phyloP scores from a whole-genome alignment of 2,888 invertebrate species.

The Chrysolina americana region DNA sequence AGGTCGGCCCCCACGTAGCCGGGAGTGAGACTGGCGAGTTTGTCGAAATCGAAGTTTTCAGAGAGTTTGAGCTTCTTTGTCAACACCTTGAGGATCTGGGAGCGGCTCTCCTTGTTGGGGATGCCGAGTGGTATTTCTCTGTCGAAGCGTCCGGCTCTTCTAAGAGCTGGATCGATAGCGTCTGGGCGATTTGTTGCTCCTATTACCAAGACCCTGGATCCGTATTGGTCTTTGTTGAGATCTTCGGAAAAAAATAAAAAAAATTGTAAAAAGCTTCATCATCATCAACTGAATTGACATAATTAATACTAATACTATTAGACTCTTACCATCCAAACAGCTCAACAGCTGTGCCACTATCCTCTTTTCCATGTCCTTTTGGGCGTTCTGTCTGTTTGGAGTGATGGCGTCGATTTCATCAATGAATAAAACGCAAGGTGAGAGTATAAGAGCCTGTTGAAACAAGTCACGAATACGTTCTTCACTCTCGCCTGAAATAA shows the following conservation, averaged over 20 bases:
- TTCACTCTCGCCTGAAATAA: conserved; percentile 88
- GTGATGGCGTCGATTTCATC: conserved; percentile 99
- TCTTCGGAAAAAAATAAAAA: conserved; percentile 63
- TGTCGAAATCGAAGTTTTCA: conserved; percentile 79
- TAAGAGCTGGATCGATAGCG: conserved; percentile 90
- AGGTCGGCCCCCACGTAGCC: conserved; percentile 98
- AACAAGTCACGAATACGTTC: conserved; percentile 93
- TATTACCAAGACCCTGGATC: conserved; percentile 83
- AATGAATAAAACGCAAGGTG: conserved; percentile 91
- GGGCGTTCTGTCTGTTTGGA: conserved; percentile 89
- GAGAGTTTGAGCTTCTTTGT: conserved; percentile 80
- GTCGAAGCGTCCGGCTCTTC: conserved; percentile 94
- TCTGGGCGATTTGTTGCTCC: conserved; percentile 98
- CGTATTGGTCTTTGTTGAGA: conserved; percentile 71
- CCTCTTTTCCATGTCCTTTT: conserved; percentile 95
- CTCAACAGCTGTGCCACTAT: conserved; percentile 94
- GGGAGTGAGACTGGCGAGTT: conserved; percentile 89
- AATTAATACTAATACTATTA: not conserved
- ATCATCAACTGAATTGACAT: no score
- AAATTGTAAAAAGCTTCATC: no score
- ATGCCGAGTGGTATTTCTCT: conserved; percentile 95
- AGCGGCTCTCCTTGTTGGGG: conserved; percentile 87
- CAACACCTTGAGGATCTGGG: conserved; percentile 82
- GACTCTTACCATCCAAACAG: conserved; percentile 84
- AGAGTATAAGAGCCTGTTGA: conserved; percentile 81